Conservation (phyloP, 2,797 vertebrate species). For the Rhinoraja longicauda region DNA sequence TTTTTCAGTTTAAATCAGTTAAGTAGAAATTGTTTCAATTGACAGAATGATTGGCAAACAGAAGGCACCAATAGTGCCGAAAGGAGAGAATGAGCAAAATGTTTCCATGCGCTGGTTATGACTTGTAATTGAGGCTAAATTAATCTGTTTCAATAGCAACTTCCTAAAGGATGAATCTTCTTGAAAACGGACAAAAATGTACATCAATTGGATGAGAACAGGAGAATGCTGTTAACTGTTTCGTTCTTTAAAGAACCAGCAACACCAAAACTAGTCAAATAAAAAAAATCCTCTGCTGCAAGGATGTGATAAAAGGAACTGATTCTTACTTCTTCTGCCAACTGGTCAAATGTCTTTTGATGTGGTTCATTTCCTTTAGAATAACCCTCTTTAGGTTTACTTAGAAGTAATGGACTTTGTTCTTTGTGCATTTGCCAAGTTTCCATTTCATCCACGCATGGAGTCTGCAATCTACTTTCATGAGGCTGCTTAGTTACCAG, state of each 20-base stretch:
- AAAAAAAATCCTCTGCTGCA: not conserved
- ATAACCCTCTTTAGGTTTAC: not conserved
- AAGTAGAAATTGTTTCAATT: not conserved
- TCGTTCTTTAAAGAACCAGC: not conserved
- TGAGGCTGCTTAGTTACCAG: not conserved
- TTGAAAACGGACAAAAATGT: not conserved
- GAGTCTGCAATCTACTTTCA: not conserved
- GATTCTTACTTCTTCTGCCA: slow-evolving; percentile 57
- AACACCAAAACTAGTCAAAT: too few species aligned
- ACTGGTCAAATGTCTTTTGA: slow-evolving; percentile 48
- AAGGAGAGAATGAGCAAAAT: not conserved
- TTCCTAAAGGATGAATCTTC: not conserved
- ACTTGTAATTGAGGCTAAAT: not conserved
- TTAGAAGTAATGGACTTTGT: not conserved
- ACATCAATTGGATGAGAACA: not conserved
- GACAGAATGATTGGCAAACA: not conserved
- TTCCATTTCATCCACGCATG: not conserved
- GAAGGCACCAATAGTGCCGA: not conserved
- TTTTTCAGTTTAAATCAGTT: not conserved
- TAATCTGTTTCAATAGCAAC: not conserved
- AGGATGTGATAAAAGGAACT: not conserved
- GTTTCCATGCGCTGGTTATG: not conserved
- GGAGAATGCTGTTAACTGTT: not conserved
- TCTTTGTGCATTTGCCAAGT: not conserved
- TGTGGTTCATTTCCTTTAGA: slow-evolving; percentile 31